A percentile compares a stretch with the other conserved stretches of the same genome.
These are phyloP conservation scores for Deilephila porcellus DNA, from an alignment of 2,888 invertebrate species.

Conservation along the genomic window DNA sequence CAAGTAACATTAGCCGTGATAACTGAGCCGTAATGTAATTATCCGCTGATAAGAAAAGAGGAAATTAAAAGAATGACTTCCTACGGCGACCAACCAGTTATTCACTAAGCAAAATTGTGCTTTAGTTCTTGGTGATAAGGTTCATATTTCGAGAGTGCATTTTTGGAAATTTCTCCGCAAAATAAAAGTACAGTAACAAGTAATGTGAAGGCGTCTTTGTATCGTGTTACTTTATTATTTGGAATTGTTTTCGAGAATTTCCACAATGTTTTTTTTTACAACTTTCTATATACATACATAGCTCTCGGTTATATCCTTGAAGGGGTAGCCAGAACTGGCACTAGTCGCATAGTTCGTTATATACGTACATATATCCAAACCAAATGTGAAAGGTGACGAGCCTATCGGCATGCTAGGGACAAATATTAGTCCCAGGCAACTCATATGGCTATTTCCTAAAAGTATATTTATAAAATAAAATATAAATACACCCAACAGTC, in stretches of 20 bases:
- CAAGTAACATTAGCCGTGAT: slow-evolving; percentile 49
- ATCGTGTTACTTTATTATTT: slow-evolving; percentile 35
- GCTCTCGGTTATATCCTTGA: too few species aligned
- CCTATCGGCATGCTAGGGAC: too few species aligned
- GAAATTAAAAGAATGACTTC: slow-evolving; percentile 47
- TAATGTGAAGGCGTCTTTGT: slow-evolving; percentile 33
- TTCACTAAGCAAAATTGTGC: not conserved
- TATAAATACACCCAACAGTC: too few species aligned
- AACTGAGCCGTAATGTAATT: slow-evolving; percentile 46
- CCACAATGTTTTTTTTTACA: not conserved
- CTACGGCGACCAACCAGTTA: slow-evolving; percentile 40
- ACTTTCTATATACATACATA: too few species aligned
- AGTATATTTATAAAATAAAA: too few species aligned
- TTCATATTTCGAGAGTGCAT: not conserved
- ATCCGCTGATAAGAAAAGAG: slow-evolving; percentile 44
- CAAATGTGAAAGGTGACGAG: too few species aligned
- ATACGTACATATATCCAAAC: too few species aligned
- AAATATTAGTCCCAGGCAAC: too few species aligned
- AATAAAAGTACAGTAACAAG: slow-evolving; percentile 9
- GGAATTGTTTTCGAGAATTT: slow-evolving; percentile 18
- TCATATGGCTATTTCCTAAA: too few species aligned
- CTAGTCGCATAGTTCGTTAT: too few species aligned
- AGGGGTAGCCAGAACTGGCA: too few species aligned
- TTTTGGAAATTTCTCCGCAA: slow-evolving; percentile 17
- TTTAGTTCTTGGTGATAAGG: not conserved